These are phyloP conservation scores for Drosophila trichaetosa DNA, from an alignment of 2,888 invertebrate species.

Conservation along the genomic window DNA sequence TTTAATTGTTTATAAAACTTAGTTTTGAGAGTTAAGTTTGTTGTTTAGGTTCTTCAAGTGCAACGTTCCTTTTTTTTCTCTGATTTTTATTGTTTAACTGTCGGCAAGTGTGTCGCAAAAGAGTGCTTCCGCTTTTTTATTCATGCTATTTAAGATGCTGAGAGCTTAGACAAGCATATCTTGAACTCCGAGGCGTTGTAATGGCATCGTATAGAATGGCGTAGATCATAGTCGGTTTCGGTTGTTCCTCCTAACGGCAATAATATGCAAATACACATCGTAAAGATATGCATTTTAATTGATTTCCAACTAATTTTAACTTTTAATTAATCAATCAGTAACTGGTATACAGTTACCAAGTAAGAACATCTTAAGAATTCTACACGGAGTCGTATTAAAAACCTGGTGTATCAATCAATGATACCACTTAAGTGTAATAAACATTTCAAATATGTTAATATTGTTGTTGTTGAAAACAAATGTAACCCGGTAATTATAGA, in stretches of 20 bases:
- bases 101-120: slow-evolving; percentile 16
- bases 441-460: neutral
- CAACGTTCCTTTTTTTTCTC: slow-evolving; percentile 6
- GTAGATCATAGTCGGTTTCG: neutral
- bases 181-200: slow-evolving; percentile 26
- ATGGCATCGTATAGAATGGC: neutral
- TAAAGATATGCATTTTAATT: slow-evolving; percentile 16
- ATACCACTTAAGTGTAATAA: neutral
- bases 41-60: slow-evolving; percentile 31
- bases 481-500: slow-evolving; percentile 11
- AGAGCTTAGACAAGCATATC: slow-evolving; percentile 40
- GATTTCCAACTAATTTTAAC: neutral
- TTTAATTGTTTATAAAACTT: slow-evolving; percentile 17
- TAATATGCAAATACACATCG: slow-evolving; percentile 35
- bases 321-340: neutral
- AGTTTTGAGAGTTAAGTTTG: too few species aligned
- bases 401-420: neutral
- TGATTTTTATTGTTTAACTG: slow-evolving; percentile 9
- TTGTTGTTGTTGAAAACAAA: slow-evolving; percentile 23
- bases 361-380: neutral
- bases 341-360: neutral
- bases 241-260: neutral
- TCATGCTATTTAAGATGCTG: slow-evolving; percentile 51
- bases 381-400: neutral
- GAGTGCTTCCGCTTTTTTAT: slow-evolving; percentile 59